Percentiles rank a stretch among this genome's conserved stretches.
These are phyloP conservation scores for Cosmopolites sordidus DNA, from an alignment of 2,888 invertebrate genomes.

Conservation along the genomic window DNA sequence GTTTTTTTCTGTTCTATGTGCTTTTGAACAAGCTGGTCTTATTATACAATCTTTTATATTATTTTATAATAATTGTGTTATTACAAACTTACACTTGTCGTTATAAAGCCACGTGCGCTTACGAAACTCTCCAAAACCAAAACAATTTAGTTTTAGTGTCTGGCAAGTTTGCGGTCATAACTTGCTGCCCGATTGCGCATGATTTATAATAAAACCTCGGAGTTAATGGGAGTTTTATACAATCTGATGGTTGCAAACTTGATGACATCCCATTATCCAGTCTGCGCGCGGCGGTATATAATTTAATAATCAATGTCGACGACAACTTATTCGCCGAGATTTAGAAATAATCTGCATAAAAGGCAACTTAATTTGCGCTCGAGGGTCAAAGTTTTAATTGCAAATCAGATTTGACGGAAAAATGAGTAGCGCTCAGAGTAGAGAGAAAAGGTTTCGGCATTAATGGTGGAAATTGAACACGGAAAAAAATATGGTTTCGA, in stretches of 20 bases:
- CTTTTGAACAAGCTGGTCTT: no score
- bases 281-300: constrained; percentile 9
- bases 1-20: no score
- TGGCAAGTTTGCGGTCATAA: constrained; percentile 21
- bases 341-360: constrained; percentile 14
- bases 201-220: constrained; percentile 20
- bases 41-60: no score
- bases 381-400: constrained; percentile 13
- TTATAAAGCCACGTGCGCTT: no score
- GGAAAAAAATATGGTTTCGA: no score
- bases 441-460: no score
- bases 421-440: not conserved
- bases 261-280: constrained; percentile 13
- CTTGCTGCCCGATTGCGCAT: constrained; percentile 14
- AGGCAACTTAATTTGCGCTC: constrained; percentile 6
- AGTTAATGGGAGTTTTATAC: constrained; percentile 15
- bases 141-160: constrained; percentile 19
- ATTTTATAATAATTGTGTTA: no score
- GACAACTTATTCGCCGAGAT: constrained; percentile 4
- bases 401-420: constrained; percentile 3
- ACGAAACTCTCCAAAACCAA: not conserved
- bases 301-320: constrained; percentile 6
- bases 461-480: no score
- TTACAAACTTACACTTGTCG: no score
- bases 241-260: constrained; percentile 13